phyloP scores from a whole-genome alignment of 2,888 invertebrate species.

The Cerastoderma edule region DNA sequence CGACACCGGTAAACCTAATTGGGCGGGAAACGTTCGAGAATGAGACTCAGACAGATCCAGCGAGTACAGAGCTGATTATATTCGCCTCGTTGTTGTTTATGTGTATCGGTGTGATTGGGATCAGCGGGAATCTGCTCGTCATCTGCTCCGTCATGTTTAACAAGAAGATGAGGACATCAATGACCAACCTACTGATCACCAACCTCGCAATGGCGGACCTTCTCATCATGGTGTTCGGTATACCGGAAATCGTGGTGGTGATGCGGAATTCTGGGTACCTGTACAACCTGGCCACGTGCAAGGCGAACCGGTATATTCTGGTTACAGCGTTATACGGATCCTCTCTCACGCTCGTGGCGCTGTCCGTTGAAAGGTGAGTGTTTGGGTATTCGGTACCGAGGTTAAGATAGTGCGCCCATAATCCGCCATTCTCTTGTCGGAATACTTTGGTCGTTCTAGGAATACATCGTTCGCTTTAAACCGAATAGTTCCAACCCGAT shows the following conservation, averaged over 20 bases:
- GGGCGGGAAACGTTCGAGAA: no score
- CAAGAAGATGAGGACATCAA: slow-evolving; percentile 79
- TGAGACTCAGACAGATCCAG: no score
- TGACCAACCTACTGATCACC: slow-evolving; percentile 81
- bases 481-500: no score
- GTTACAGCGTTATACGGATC: slow-evolving; percentile 84
- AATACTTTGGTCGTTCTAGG: no score
- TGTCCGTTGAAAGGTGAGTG: slow-evolving; percentile 83
- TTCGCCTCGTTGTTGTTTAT: slow-evolving; percentile 68
- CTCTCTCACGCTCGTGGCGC: slow-evolving; percentile 84
- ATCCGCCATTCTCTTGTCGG: no score
- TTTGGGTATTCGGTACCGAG: no score
- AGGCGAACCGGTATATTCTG: slow-evolving; percentile 82
- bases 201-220: slow-evolving; percentile 82
- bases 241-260: slow-evolving; percentile 81
- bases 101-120: slow-evolving; percentile 76
- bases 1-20: no score
- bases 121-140: slow-evolving; percentile 80
- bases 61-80: slow-evolving; percentile 51
- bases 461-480: no score
- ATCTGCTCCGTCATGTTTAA: slow-evolving; percentile 79
- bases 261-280: slow-evolving; percentile 81
- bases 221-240: slow-evolving; percentile 79
- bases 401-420: no score
- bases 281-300: slow-evolving; percentile 79